Evolutionary conservation across 2,888 invertebrate genomes (phyloP), one percentile per base, ranked within the genome.

Genomic region (Dromius quadrimaculatus): DNA sequence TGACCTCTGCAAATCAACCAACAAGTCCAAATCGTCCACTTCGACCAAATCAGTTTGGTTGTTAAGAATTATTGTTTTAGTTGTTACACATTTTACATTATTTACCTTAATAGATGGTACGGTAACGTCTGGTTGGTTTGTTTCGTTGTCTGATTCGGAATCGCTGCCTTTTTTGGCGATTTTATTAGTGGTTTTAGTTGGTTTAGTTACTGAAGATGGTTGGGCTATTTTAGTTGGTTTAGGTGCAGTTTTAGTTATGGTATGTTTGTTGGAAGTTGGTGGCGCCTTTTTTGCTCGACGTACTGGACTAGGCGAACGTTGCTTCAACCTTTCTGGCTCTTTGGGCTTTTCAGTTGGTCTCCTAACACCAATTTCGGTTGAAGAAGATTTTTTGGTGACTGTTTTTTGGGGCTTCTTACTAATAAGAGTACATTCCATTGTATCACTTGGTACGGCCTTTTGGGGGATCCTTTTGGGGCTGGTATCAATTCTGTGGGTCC

Each of bases 1-100:
- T 0, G 91, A 90, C 78, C 88, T 87, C 78, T 89, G 88, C 50
- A 90, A 86, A 78, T 90, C 89, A 70, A 90, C 87, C 23, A 90
- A 85, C n/a, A 90, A 81, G 75, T 88, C 88, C 76, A 86, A 83
- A 71, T 87, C 87, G 73, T 86, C 82, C 13, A 82, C 71, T 73
- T 54, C 50, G 15, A n/a, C n/a, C n/a, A n/a, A n/a, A 9, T 78
- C 71, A 74, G 77, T 71, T 74, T 79, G 72, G 76, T 82, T 75
- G 76, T 79, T 74, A 50, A 86, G 80, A 72, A 85, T 84, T 4
- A 85, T 84, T 0, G 85, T 85, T 76, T 86, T 87, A 0, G 86
- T 87, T 38, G 85, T 83, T 20, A 86, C 81, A 71, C 84, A 84
- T 74, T 84, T 86, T 19, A 61, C 34, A 32, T 61, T 71, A 69